These are phyloP conservation scores for Pammene fasciana DNA, from an alignment of 2,888 invertebrate species.

Conservation along the genomic window DNA sequence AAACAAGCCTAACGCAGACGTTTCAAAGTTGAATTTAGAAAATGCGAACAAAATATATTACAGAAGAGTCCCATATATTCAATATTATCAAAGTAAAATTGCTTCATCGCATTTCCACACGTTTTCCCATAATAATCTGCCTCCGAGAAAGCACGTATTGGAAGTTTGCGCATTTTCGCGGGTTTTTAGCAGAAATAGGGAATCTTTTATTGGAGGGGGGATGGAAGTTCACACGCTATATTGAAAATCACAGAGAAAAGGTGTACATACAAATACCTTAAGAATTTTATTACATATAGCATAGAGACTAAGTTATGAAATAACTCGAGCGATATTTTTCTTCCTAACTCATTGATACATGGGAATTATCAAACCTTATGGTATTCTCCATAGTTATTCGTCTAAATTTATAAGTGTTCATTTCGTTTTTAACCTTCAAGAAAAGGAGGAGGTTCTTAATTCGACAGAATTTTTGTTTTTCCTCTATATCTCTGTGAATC, in stretches of 20 bases:
- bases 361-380: too few relatives aligned
- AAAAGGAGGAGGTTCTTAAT: too few relatives aligned
- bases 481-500: too few relatives aligned
- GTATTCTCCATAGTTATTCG: too few relatives aligned
- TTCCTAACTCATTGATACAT: too few relatives aligned
- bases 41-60: background rate
- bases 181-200: conserved; percentile 7
- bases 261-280: background rate
- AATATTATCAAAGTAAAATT: conserved; percentile 29
- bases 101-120: conserved; percentile 22
- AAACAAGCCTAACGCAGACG: background rate
- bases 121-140: conserved; percentile 24
- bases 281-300: background rate
- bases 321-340: too few relatives aligned
- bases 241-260: background rate
- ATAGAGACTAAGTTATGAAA: too few relatives aligned
- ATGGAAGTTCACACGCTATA: background rate
- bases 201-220: conserved; percentile 16
- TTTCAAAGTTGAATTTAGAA: background rate
- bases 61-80: too few relatives aligned
- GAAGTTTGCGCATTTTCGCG: conserved; percentile 32
- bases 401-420: too few relatives aligned
- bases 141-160: conserved; percentile 32
- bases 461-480: too few relatives aligned
- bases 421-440: too few relatives aligned